Base-by-base conservation (phyloP, 2,797 vertebrate species). In the Carapus acus region DNA sequence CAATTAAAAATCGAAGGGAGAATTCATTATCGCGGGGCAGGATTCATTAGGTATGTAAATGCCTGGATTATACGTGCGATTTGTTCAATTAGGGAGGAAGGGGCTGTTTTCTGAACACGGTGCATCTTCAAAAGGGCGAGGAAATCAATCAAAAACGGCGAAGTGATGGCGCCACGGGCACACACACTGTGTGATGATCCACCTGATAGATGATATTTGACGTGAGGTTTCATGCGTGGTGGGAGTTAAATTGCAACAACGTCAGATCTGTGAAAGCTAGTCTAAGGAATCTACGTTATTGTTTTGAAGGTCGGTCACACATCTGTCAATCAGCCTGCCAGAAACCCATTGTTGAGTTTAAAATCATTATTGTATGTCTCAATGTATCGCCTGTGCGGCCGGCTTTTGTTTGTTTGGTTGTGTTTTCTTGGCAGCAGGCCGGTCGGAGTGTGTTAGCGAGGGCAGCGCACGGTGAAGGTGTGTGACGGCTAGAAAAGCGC, bases 401-500 rank as follows among this genome's bases (percentile, higher is more conserved):
- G 49, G 23, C n/a, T n/a, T 45, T 37, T 37, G 23, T 56, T 6
- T 2, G 41, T 13, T 61, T 65, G 24, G 24, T 4, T 27, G 29
- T 36, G 22, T 8, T 43, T 47, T n/a, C 53, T 69, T 2, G 7
- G 43, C 27, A 58, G 42, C 8, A 20, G 49, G 22, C 45, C 33
- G 46, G 11, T 34, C 36, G 1, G 43, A 69, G 53, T 60, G 53
- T 62, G 69, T 76, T 75, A 65, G 64, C 23, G 23, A 57, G 62
- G 57, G 66, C 68, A 68, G 60, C 71, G n/a, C n/a, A n/a, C n/a
- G n/a, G 67, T 60, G 49, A 75, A 65, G 72, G 55, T 6, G 23
- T 50, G 62, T 74, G 75, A 82, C 69, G 74, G 60, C 49, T 62
- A 56, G 75, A 81, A n/a, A 82, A 76, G 29, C 43, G 73, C 79